Evolutionary conservation across 2,113 vertebrate genomes (phyloP).

Genomic region (Oenanthe melanoleuca): DNA sequence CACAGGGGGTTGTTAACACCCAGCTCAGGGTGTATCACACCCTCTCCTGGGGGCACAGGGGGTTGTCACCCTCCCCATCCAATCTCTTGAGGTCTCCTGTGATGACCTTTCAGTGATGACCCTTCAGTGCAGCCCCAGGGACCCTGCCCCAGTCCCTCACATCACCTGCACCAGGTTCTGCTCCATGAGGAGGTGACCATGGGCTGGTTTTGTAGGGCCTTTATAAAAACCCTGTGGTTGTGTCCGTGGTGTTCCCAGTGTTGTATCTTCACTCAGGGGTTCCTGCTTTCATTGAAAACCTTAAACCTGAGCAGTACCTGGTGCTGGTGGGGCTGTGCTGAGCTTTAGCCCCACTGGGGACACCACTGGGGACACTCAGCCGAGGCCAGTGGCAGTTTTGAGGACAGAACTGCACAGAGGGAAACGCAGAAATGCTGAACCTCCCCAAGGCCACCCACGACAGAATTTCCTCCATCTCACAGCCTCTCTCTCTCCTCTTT

Average conservation of each 20-base stretch:
- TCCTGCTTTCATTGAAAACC: not conserved
- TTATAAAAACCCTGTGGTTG: not conserved
- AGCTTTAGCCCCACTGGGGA: not conserved
- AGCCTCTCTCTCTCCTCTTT: not conserved
- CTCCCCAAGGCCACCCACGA: not conserved
- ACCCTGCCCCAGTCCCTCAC: fast-evolving
- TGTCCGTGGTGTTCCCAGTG: not conserved
- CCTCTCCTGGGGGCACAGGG: not conserved
- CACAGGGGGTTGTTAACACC: no score
- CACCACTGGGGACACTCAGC: not conserved
- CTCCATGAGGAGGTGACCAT: fast-evolving
- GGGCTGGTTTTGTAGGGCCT: not conserved
- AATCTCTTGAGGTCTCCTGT: not conserved
- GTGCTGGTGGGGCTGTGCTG: not conserved
- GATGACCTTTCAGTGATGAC: not conserved
- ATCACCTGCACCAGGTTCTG: not conserved
- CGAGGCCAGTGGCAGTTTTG: not conserved
- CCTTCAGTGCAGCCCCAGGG: not conserved
- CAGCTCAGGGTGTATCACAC: not conserved
- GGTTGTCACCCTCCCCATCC: fast-evolving
- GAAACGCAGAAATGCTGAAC: not conserved
- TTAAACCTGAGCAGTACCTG: not conserved
- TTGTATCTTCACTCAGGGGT: fast-evolving
- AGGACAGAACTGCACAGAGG: not conserved
- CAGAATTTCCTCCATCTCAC: not conserved